Base-by-base conservation (phyloP, 2,797 vertebrate species). In the Falco cherrug region DNA sequence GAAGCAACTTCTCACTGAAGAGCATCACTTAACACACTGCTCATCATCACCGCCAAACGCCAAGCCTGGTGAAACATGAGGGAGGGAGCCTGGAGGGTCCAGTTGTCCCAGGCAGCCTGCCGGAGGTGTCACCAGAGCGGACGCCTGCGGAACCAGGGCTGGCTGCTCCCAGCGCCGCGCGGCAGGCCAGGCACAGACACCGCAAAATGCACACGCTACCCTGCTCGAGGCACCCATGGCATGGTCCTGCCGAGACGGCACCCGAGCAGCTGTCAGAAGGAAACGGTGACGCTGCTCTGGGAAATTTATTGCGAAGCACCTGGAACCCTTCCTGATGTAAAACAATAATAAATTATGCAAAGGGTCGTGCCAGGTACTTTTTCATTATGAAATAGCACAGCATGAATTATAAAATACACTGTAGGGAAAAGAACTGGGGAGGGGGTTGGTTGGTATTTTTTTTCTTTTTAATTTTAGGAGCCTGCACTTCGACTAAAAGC, bases 91-190 rank as follows among this genome's bases (percentile, higher is more conserved):
- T 24, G 41, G 21, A 79, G 47, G 17, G 65, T n/a, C 45, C 16
- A 3, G 7, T 0, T 51, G 28, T 3, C 48, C 82, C 74, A 45
- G 8, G n/a, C 57, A 41, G 16, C 10, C 15, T 7, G 3, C 0
- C 0, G 22, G 22, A 63, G 39, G 37, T 41, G 33, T 37, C 6
- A 2, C 35, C 4, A 6, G 37, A n/a, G 5, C 43, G 37, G 43
- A 16, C 3, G 20, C 3, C 63, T 48, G 9, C 28, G 21, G 39
- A 11, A 51, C 45, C 0, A 2, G 50, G 41, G 41, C 41, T 43
- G 41, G 41, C 14, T 45, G 17, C 45, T 45, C 45, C 45, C 45
- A 45, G 17, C 7, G 18, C 45, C 45, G 8, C 18, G 18, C 45
- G 19, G 17, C 45, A 9, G 8, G 17, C 45, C 45, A 45, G 45